Evolutionary conservation across 2,888 invertebrate genomes (phyloP).

Genomic region (Mellilla xanthometata): DNA sequence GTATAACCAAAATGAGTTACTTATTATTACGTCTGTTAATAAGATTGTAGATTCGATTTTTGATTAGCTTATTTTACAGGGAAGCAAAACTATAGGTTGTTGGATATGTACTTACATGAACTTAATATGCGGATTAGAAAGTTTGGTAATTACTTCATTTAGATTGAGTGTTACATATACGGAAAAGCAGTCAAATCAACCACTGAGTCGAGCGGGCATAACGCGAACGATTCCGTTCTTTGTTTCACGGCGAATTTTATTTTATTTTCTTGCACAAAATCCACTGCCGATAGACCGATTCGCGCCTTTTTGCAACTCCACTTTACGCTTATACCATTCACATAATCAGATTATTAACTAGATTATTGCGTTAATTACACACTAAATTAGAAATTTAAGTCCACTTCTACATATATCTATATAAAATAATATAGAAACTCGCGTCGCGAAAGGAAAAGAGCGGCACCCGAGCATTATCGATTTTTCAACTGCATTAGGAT

Average conservation of each 20-base stretch:
- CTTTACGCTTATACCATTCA: constrained; percentile 42
- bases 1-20: too few species aligned
- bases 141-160: constrained; percentile 46
- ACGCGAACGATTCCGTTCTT: constrained; percentile 36
- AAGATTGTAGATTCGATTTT: too few species aligned
- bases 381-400: constrained; percentile 10
- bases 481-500: constrained; percentile 59
- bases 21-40: too few species aligned
- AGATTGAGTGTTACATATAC: constrained; percentile 35
- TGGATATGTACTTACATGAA: constrained; percentile 63
- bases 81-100: not conserved
- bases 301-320: constrained; percentile 71
- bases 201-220: constrained; percentile 30
- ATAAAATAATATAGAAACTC: constrained; percentile 39
- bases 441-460: constrained; percentile 68
- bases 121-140: constrained; percentile 54
- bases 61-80: too few species aligned
- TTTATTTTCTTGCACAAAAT: constrained; percentile 41
- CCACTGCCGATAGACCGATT: constrained; percentile 50
- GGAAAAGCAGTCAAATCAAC: constrained; percentile 38
- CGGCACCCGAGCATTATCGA: constrained; percentile 73
- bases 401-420: not conserved
- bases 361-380: constrained; percentile 15
- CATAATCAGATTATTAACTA: constrained; percentile 25
- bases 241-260: constrained; percentile 45